Percentiles rank a stretch among this genome's conserved stretches.
Conservation (phyloP, 2,797 vertebrate genomes). For the Tokudaia tokunoshimensis region DNA sequence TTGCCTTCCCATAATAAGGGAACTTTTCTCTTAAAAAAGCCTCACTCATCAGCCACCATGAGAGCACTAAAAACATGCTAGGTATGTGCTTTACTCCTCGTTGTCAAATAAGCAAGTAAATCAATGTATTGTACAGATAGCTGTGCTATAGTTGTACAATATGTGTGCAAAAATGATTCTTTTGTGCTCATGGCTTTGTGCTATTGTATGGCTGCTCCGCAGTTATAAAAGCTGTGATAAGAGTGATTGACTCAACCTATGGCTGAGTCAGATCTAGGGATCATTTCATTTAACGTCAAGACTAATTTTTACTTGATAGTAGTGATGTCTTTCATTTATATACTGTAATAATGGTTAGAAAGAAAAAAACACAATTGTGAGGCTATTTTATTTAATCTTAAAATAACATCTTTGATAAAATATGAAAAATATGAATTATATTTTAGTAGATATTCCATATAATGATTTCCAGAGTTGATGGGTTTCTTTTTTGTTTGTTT, state of each 20-base stretch:
- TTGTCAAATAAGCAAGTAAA: slow-evolving; percentile 65
- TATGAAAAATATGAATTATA: not conserved
- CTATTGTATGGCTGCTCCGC: not conserved
- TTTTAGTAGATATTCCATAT: not conserved
- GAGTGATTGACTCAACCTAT: not conserved
- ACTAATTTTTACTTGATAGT: not conserved
- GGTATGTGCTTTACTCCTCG: slow-evolving; percentile 50
- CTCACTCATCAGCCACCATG: slow-evolving; percentile 42
- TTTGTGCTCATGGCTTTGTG: not conserved
- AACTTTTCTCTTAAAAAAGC: slow-evolving; percentile 69
- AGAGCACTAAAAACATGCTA: not conserved
- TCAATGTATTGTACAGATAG: not conserved
- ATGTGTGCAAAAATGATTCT: not conserved
- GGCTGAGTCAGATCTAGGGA: not conserved
- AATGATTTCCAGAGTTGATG: not conserved
- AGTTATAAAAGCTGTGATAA: not conserved
- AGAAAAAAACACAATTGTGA: not conserved
- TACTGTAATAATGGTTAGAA: not conserved
- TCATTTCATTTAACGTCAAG: not conserved
- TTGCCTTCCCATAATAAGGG: slow-evolving; percentile 51
- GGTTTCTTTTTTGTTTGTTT: not conserved
- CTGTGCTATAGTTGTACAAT: not conserved
- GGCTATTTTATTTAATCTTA: not conserved
- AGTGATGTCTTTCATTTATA: not conserved
- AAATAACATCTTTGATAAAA: not conserved